Evolutionary conservation across 2,113 vertebrate genomes (phyloP).

Genomic region (human (Homo sapiens)): DNA sequence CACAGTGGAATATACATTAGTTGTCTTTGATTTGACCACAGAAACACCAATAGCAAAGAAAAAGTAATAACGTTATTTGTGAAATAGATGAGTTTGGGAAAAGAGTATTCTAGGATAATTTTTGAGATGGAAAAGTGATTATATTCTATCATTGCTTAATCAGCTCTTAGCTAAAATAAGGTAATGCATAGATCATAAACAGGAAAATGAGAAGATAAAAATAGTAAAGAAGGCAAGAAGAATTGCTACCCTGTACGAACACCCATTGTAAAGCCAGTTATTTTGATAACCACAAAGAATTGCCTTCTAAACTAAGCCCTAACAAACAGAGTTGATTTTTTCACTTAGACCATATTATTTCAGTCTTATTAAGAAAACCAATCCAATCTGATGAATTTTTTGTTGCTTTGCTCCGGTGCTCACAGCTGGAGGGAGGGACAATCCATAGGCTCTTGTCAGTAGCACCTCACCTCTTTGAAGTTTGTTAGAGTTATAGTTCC

Average conservation of each 20-base stretch:
- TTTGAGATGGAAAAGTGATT: conserved; percentile 44
- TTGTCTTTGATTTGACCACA: conserved; percentile 21
- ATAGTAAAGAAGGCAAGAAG: background rate
- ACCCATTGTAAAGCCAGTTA: background rate
- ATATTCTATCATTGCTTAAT: conserved; percentile 36
- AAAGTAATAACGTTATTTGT: conserved; percentile 30
- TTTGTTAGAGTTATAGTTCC: background rate
- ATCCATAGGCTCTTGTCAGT: background rate
- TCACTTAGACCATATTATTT: conserved; percentile 22
- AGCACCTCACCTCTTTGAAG: background rate
- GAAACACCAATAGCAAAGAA: conserved; percentile 4
- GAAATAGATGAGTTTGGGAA: background rate
- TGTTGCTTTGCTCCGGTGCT: background rate
- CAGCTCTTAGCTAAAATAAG: background rate
- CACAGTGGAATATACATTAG: background rate
- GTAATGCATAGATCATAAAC: background rate
- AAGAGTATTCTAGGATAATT: background rate
- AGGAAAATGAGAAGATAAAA: background rate
- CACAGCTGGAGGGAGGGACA: background rate
- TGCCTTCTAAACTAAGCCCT: background rate
- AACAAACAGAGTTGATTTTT: background rate
- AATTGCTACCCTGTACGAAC: background rate
- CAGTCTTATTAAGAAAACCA: conserved; percentile 25
- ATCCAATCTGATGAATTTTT: background rate
- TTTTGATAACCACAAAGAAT: background rate